A percentile compares a stretch with the other conserved stretches of the same genome.
phyloP scores from a whole-genome alignment of 37 sponge, comb jelly and placozoan genomes.

The Eunapius fragilis region DNA sequence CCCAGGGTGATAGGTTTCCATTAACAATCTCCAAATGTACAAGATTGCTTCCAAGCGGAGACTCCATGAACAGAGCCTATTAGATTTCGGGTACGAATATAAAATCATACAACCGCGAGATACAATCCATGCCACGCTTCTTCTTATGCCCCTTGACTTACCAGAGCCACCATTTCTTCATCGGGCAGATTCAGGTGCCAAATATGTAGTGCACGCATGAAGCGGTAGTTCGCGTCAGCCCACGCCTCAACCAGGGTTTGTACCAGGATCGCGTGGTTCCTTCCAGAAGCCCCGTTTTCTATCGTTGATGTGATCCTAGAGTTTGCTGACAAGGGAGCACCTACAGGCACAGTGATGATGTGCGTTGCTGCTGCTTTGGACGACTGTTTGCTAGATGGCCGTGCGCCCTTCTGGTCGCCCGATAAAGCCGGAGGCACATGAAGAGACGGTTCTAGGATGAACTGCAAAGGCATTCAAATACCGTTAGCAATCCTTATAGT shows the following conservation, averaged over 20 bases:
- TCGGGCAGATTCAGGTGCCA: constrained; percentile 42
- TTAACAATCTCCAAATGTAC: constrained; percentile 48
- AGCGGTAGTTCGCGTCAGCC: constrained; percentile 18
- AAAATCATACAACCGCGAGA: neutral
- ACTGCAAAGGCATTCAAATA: neutral
- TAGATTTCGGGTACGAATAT: neutral
- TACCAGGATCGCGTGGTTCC: neutral
- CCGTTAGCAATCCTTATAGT: neutral
- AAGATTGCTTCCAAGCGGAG: constrained; percentile 10
- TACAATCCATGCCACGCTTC: neutral
- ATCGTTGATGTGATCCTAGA: neutral
- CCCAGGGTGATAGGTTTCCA: constrained; percentile 44
- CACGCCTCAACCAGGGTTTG: constrained; percentile 24
- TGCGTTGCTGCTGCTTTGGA: neutral
- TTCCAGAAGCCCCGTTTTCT: neutral
- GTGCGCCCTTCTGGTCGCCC: neutral
- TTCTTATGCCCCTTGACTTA: neutral
- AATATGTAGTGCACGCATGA: constrained; percentile 32
- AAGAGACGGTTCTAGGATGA: neutral
- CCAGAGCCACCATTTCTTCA: constrained; percentile 46
- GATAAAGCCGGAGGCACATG: neutral
- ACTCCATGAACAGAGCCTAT: constrained; percentile 66
- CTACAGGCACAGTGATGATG: neutral
- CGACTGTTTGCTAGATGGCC: neutral
- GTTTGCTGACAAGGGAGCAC: neutral